A percentile compares a stretch with the other conserved stretches of the same genome.
phyloP scores from a whole-genome alignment of 1,140 invertebrate species.

The Bacillus rossius region DNA sequence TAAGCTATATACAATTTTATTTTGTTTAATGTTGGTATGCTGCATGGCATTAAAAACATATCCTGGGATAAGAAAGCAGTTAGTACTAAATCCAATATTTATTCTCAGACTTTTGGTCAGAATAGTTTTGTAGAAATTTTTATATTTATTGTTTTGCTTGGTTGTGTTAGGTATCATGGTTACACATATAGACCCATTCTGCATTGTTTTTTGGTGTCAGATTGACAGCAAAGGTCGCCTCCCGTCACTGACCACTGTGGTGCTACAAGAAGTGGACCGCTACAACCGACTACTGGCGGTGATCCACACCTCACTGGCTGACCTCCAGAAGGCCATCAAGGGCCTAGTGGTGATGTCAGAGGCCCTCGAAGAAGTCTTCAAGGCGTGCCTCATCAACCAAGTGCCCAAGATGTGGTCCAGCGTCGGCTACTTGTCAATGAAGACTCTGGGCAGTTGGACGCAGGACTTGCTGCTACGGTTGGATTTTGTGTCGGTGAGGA shows the following conservation, averaged over 20 bases:
- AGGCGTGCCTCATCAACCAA: constrained; percentile 68
- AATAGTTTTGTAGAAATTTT: not conserved
- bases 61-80: no score
- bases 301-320: constrained; percentile 63
- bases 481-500: constrained; percentile 66
- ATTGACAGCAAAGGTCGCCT: constrained; percentile 60
- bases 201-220: constrained; percentile 43
- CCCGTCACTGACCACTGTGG: constrained; percentile 74
- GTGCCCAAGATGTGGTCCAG: constrained; percentile 60
- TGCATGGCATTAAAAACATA: no score
- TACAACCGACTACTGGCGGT: constrained; percentile 71
- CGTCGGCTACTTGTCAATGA: constrained; percentile 79
- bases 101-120: not conserved
- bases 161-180: not conserved
- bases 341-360: constrained; percentile 88
- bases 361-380: constrained; percentile 72
- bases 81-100: not conserved
- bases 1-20: no score
- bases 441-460: constrained; percentile 77
- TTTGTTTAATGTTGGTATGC: no score
- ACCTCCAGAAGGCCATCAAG: constrained; percentile 76
- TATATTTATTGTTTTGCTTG: not conserved
- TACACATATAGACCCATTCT: no score
- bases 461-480: constrained; percentile 69
- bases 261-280: constrained; percentile 79